phyloP scores from a whole-genome alignment of 2,113 vertebrate genomes.

The Illadopsis cleaveri region DNA sequence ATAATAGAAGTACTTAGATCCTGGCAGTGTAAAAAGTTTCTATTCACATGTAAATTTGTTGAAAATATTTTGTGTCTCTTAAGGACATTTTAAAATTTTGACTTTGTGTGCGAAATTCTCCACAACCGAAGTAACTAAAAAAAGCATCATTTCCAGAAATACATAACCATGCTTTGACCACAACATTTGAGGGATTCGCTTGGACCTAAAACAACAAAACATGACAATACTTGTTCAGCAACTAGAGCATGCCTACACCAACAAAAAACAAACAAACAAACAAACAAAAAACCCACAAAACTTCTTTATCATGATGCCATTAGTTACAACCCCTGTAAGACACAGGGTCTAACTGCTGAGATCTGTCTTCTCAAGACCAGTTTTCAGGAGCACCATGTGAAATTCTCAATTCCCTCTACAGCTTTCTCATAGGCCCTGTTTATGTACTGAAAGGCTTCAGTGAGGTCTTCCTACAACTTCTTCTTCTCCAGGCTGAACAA shows the following conservation, averaged over 20 bases:
- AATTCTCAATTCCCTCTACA: background rate
- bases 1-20: background rate
- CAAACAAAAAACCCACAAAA: accelerated
- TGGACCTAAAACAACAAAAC: background rate
- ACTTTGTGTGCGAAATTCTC: background rate
- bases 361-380: background rate
- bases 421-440: background rate
- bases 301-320: background rate
- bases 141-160: background rate
- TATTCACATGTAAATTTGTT: background rate
- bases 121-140: background rate
- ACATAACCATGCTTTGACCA: background rate
- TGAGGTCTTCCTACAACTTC: background rate
- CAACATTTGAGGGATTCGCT: background rate
- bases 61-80: background rate
- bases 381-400: background rate
- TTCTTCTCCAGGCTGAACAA: background rate
- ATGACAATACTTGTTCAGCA: background rate
- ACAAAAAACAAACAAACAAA: too few species aligned
- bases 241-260: background rate
- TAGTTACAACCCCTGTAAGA: background rate
- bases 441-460: background rate
- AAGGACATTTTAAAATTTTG: background rate
- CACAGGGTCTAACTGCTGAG: background rate
- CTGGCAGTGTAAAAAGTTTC: background rate